Base-by-base conservation (phyloP, 2,888 invertebrate species). In the Ophion obscuratus region DNA sequence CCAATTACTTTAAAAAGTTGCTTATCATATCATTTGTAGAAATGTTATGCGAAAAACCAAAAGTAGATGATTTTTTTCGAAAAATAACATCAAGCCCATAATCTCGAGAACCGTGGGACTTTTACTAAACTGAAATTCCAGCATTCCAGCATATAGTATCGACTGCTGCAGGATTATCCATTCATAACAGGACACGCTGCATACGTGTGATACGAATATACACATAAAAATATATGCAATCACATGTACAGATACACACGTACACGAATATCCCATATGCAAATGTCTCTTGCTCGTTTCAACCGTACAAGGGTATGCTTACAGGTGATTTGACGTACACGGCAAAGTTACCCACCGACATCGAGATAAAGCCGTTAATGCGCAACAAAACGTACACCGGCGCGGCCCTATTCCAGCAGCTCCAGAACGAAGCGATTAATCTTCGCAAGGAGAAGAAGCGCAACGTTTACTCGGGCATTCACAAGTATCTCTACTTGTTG, bases 391-490 rank as follows among this genome's bases (percentile, higher is more conserved):
- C 94, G 0, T 95, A 96, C 90, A 95, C 96, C 0, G 98, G 97
- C 0, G 95, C 95, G 68, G 96, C 96, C 87, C 94, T 98, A 36
- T 96, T 97, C 91, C 94, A 95, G 68, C 96, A 96, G 89, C 95
- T 98, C 36, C 96, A 96, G 78, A 95, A 95, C 0, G 98, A 98
- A 92, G 98, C 98, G 0, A 97, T 98, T 78, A 96, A 96, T 17
- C 92, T 97, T n/a, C 94, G 97, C 79, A 97, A 97, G 92, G 97
- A 97, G 91, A 97, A 97, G 94, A 98, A 98, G 93, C 95, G 97
- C 71, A 97, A 96, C 92, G 96, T 96, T 0, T 96, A 97, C 92
- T 97, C 97, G 2, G 98, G 98, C 4, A 96, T 98, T 87, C 97
- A 98, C 92, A 97, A 97, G 96, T 98, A 97, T 94, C 94, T 98